Conservation (phyloP, 2,888 invertebrate genomes). For the Drosophila histrio region DNA sequence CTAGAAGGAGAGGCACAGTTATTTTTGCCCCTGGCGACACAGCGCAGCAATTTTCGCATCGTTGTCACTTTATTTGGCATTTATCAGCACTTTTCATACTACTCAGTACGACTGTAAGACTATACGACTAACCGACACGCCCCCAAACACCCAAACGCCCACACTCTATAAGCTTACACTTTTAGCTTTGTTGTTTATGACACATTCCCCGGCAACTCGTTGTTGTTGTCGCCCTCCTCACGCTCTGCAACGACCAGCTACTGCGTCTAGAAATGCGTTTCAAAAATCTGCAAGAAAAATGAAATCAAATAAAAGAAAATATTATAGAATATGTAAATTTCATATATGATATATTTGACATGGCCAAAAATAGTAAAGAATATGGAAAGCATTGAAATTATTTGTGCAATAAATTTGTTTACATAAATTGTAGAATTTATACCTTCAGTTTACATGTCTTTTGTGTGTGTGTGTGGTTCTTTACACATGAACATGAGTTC, state of each 20-base stretch:
- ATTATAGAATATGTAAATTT: slow-evolving; percentile 10
- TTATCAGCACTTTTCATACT: slow-evolving; percentile 60
- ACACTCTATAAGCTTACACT: slow-evolving; percentile 12
- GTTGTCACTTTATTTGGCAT: slow-evolving; percentile 78
- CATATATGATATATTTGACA: slow-evolving; percentile 15
- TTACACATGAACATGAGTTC: not conserved
- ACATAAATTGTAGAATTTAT: slow-evolving; percentile 28
- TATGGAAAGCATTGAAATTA: slow-evolving; percentile 1
- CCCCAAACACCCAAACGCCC: not conserved
- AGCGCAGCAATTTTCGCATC: slow-evolving; percentile 55
- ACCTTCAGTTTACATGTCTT: slow-evolving; percentile 3
- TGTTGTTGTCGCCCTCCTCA: slow-evolving; percentile 4
- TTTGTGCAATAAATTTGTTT: slow-evolving; percentile 26
- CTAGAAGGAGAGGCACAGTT: slow-evolving; percentile 34
- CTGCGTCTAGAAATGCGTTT: slow-evolving; percentile 76
- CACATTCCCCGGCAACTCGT: slow-evolving; percentile 34
- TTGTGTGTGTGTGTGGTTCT: not conserved
- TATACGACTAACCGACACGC: slow-evolving; percentile 12
- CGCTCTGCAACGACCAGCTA: slow-evolving; percentile 5
- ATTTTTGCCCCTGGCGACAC: slow-evolving; percentile 14
- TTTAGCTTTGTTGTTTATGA: slow-evolving; percentile 25
- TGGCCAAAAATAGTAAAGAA: not conserved
- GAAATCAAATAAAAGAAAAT: slow-evolving; percentile 3
- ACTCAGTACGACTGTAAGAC: slow-evolving; percentile 9
- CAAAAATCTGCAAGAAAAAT: slow-evolving; percentile 70